Base-by-base conservation (phyloP, 2,113 vertebrate genomes). In the Puntigrus tetrazona region DNA sequence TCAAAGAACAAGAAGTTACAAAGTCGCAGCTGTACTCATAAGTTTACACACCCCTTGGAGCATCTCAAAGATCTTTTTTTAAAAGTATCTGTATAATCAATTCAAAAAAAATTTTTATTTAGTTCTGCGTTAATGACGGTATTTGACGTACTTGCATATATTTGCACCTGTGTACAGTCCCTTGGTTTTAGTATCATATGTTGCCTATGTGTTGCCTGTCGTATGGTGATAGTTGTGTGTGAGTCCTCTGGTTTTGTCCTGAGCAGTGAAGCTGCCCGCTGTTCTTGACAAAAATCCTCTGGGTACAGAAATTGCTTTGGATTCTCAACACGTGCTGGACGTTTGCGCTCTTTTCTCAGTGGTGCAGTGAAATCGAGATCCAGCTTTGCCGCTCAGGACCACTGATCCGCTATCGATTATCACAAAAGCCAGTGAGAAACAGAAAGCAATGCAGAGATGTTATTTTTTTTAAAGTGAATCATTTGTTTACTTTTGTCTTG, bases 231-330 rank as follows among this genome's bases (percentile, higher is more conserved):
- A 63, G 61, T 16, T 65, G 29, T 65, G 57, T 13, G 14, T 31
- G 57, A 27, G 61, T 31, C 27, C 27, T 18, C 14, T 1, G 9
- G 63, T 67, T n/a, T 36, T 34, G 61, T 65, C 29, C 29, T 34
- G 14, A 34, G 61, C 16, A 67, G 31, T 67, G 65, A 69, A n/a
- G 8, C 1, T 36, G 34, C 34, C 34, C 18, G 2, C 65, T 69
- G 31, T 69, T 69, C 65, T 69, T 69, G 34, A 69, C 65, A 22
- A 22, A 67, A 67, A 67, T 67, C 63, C 63, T 67, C 61, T 18
- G 27, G 61, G 61, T 65, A 31, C 63, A 67, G 29, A 34, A 34
- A 34, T 14, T 34, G 34, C 7, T 67, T 67, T 34, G 7, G 25
- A 45, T 43, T 27, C 27, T n/a, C 41, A 45, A 25, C 36, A 16